Evolutionary conservation across 2,113 vertebrate genomes (phyloP).

Genomic region (Pseudonaja textilis): DNA sequence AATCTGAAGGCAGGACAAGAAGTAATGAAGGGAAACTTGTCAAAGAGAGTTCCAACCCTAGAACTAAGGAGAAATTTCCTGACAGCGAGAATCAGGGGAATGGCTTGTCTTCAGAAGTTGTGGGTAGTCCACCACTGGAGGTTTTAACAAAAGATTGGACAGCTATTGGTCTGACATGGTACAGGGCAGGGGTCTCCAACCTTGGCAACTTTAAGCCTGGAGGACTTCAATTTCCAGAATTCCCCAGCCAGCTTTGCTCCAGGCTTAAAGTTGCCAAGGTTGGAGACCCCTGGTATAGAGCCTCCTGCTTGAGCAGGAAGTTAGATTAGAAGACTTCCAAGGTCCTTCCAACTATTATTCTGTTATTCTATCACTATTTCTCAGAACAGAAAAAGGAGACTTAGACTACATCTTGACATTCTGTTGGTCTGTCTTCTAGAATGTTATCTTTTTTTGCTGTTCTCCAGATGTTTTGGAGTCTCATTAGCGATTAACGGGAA

Average conservation of each 20-base stretch:
- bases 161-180: not conserved
- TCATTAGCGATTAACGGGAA: not conserved
- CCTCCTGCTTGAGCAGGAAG: not conserved
- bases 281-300: not conserved
- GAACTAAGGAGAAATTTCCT: not conserved
- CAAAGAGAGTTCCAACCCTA: not conserved
- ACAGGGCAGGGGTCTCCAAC: no score
- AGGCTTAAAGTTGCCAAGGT: no score
- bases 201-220: no score
- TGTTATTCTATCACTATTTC: not conserved
- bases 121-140: not conserved
- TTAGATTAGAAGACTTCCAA: not conserved
- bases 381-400: not conserved
- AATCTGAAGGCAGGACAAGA: not conserved
- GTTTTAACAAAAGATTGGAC: not conserved
- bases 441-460: not conserved
- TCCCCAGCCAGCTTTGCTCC: no score
- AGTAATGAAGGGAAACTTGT: not conserved
- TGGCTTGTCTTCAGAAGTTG: not conserved
- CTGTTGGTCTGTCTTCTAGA: not conserved
- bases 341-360: not conserved
- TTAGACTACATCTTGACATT: not conserved
- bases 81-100: not conserved
- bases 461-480: not conserved
- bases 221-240: no score